Conservation (phyloP, 2,113 vertebrate genomes). For the pig (Sus scrofa) region T2T-Sscrofa CM000830.6:19352501-19353000, state of each 20-base stretch:
- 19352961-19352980: conserved; percentile 31
- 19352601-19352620: conserved; percentile 12
- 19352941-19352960: not conserved
- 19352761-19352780: not conserved
- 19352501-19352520: not conserved
- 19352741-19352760: conserved; percentile 21
- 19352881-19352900: conserved; percentile 11
- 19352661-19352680: conserved; percentile 58
- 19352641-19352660: conserved; percentile 20
- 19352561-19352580: conserved; percentile 33
- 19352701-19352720: conserved; percentile 59
- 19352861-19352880: not conserved
- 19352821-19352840: not conserved
- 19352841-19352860: not conserved
- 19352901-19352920: not conserved
- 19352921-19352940: not conserved
- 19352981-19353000: not conserved
- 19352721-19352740: conserved; percentile 20
- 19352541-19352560: not conserved
- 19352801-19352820: not conserved
- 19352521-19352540: not conserved
- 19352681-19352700: not conserved
- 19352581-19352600: not conserved
- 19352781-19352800: not conserved
- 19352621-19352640: conserved; percentile 47